These are phyloP conservation scores for Diplodus sargus DNA, from an alignment of 2,797 vertebrate genomes.

Conservation along the genomic window DNA sequence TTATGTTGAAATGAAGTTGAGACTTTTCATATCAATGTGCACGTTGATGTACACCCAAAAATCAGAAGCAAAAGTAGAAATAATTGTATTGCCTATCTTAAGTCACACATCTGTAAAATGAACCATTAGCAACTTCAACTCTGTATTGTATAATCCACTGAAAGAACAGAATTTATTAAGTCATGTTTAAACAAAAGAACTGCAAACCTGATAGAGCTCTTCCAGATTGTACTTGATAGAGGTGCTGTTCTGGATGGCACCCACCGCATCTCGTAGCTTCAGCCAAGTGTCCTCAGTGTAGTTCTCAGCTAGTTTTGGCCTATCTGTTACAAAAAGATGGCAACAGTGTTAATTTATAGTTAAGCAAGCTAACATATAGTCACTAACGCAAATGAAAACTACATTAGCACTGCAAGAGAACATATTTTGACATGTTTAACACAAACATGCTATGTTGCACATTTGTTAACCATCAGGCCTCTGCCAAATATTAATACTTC, in stretches of 20 bases:
- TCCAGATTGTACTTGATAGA: conserved; percentile 99
- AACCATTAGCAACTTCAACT: background rate
- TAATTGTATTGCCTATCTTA: background rate
- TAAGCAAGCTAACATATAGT: background rate
- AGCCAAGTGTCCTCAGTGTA: conserved; percentile 99
- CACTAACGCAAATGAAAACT: background rate
- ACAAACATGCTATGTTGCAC: background rate
- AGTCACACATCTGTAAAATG: background rate
- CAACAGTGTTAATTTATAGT: background rate
- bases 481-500: background rate
- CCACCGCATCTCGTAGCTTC: conserved; percentile 96
- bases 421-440: background rate
- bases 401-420: background rate
- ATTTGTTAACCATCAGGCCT: conserved; percentile 1
- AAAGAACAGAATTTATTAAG: background rate
- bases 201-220: conserved; percentile 94
- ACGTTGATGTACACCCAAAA: background rate
- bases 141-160: background rate
- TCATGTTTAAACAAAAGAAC: conserved; percentile 1
- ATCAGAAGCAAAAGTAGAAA: background rate
- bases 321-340: conserved; percentile 85
- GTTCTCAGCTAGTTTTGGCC: conserved; percentile 98
- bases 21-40: background rate
- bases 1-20: background rate
- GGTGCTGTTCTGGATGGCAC: conserved; percentile 98